phyloP scores from a whole-genome alignment of 2,797 vertebrate species.

The Nannoperca australis region DNA sequence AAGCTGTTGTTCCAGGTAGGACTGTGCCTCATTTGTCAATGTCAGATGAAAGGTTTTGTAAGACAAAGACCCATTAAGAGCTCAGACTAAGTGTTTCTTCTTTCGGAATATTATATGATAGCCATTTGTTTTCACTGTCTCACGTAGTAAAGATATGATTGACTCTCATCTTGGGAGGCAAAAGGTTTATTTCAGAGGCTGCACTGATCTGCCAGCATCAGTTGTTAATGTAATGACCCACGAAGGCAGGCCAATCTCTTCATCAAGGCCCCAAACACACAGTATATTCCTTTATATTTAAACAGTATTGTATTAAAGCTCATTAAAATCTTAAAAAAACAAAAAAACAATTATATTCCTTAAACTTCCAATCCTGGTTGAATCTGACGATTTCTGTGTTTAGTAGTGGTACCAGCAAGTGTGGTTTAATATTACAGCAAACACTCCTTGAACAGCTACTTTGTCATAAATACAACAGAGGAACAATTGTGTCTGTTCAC shows the following conservation, averaged over 20 bases:
- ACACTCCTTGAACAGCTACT: not conserved
- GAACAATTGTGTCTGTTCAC: not conserved
- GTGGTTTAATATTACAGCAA: not conserved
- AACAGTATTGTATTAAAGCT: not conserved
- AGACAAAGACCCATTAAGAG: slow-evolving; percentile 77
- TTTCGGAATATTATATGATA: slow-evolving; percentile 77
- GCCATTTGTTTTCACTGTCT: slow-evolving; percentile 74
- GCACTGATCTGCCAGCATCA: slow-evolving; percentile 19
- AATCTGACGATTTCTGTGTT: not conserved
- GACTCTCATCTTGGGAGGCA: slow-evolving; percentile 55
- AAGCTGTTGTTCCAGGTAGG: slow-evolving; percentile 75
- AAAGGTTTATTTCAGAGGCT: slow-evolving; percentile 45
- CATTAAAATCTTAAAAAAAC: too few species aligned
- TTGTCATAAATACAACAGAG: not conserved
- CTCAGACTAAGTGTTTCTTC: slow-evolving; percentile 78
- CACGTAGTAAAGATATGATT: slow-evolving; percentile 48
- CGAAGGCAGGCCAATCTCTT: slow-evolving; percentile 18
- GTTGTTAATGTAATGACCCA: slow-evolving; percentile 45
- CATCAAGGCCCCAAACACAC: slow-evolving; percentile 12
- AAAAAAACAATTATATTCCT: not conserved
- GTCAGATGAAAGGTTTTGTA: slow-evolving; percentile 76
- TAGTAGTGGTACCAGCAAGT: not conserved
- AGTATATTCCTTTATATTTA: not conserved
- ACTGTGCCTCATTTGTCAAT: slow-evolving; percentile 79
- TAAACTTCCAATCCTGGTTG: not conserved